A percentile compares a stretch with the other conserved stretches of the same genome.
phyloP scores from a whole-genome alignment of 2,113 vertebrate genomes.

The Psophia crepitans region DNA sequence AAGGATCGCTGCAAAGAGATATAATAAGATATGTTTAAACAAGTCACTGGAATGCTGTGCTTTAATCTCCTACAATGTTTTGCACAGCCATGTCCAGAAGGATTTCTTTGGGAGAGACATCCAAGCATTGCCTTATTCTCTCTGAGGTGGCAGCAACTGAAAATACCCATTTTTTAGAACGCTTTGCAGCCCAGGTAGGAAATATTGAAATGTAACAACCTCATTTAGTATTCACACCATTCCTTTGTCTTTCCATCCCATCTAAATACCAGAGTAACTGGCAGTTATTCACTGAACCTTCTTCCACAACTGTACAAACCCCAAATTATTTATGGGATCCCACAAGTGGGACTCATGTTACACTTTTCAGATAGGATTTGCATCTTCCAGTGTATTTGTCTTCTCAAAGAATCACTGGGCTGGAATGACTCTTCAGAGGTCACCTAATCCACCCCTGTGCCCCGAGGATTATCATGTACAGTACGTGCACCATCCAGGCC shows the following conservation, averaged over 20 bases:
- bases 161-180: neutral
- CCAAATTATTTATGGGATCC: neutral
- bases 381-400: slow-evolving; percentile 19
- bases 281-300: neutral
- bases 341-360: neutral
- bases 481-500: neutral
- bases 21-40: slow-evolving; percentile 53
- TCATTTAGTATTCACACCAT: neutral
- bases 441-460: neutral
- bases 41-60: slow-evolving; percentile 48
- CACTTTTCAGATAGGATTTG: slow-evolving; percentile 37
- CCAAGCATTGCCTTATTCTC: neutral
- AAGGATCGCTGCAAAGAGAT: slow-evolving; percentile 46
- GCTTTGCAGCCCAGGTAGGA: neutral
- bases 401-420: slow-evolving; percentile 34
- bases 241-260: neutral
- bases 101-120: slow-evolving; percentile 31
- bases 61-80: slow-evolving; percentile 38
- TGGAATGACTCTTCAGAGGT: slow-evolving; percentile 43
- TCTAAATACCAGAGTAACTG: neutral
- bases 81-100: slow-evolving; percentile 24
- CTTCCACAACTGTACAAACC: neutral
- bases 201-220: neutral
- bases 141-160: neutral
- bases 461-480: neutral